Conservation (phyloP, 2,113 vertebrate genomes). For the Ictalurus punctatus region DNA sequence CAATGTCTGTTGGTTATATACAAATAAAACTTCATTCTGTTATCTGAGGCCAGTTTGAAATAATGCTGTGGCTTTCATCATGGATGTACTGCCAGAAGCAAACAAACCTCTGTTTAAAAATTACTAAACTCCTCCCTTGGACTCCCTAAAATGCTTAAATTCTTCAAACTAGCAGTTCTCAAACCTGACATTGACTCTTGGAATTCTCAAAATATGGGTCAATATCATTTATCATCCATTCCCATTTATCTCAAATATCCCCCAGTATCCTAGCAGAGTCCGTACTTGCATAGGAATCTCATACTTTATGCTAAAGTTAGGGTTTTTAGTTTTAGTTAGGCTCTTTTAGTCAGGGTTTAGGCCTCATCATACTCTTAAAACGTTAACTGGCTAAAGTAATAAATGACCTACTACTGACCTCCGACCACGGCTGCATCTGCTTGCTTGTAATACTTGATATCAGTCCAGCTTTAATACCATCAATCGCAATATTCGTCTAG, state of each 20-base stretch:
- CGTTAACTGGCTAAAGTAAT: background rate
- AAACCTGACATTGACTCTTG: background rate
- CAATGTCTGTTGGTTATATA: background rate
- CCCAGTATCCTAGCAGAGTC: background rate
- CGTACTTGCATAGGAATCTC: background rate
- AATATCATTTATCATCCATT: background rate
- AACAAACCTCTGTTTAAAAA: background rate
- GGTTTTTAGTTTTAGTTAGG: no score
- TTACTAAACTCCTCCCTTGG: background rate
- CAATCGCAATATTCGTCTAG: background rate
- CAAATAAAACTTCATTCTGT: background rate
- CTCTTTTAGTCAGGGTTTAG: background rate
- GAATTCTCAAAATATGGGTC: background rate
- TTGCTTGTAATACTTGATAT: background rate
- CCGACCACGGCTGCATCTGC: background rate
- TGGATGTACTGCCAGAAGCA: background rate
- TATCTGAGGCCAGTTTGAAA: background rate
- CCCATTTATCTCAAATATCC: background rate
- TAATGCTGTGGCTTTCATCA: background rate
- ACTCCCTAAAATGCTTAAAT: background rate
- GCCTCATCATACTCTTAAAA: background rate
- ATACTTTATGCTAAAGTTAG: background rate
- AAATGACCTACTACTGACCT: background rate
- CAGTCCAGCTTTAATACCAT: background rate
- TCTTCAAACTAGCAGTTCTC: background rate